Percentiles rank a stretch among this genome's conserved stretches.
Conservation (phyloP, 2,113 vertebrate species). For the Salvator merianae region DNA sequence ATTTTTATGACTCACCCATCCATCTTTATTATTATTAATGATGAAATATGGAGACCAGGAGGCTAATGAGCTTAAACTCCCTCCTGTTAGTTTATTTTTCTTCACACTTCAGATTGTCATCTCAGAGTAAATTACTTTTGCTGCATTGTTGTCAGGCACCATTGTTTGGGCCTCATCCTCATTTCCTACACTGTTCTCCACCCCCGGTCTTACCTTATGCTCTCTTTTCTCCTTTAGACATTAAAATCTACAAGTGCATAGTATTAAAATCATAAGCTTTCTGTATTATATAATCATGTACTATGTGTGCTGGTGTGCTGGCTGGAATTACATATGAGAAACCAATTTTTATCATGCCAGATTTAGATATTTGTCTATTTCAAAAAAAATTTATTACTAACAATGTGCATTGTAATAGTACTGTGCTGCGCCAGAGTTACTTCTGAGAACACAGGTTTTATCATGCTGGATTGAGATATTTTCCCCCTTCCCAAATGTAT, state of each 20-base stretch:
- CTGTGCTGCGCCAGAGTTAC: constrained; percentile 44
- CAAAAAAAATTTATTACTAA: not conserved
- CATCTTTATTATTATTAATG: constrained; percentile 68
- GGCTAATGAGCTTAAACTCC: constrained; percentile 72
- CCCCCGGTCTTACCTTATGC: not conserved
- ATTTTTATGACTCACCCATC: constrained; percentile 26
- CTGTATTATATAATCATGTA: constrained; percentile 50
- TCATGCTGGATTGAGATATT: constrained; percentile 42
- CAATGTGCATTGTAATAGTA: constrained; percentile 83
- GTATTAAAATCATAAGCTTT: too few species aligned
- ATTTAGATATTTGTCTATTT: constrained; percentile 32
- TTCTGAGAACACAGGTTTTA: constrained; percentile 79
- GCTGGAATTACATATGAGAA: constrained; percentile 69
- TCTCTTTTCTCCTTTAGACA: too few species aligned
- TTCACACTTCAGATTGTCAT: constrained; percentile 66
- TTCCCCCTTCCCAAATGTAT: constrained; percentile 4
- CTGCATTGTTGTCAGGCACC: constrained; percentile 71
- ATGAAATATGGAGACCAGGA: constrained; percentile 70
- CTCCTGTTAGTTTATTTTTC: constrained; percentile 70
- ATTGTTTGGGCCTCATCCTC: constrained; percentile 39
- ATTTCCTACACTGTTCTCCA: constrained; percentile 17
- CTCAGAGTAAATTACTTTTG: constrained; percentile 69
- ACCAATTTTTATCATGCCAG: constrained; percentile 73
- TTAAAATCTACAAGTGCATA: constrained; percentile 69
- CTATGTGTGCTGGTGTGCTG: constrained; percentile 70